Conservation (phyloP, 2,797 vertebrate genomes). For the Fratercula arctica region DNA sequence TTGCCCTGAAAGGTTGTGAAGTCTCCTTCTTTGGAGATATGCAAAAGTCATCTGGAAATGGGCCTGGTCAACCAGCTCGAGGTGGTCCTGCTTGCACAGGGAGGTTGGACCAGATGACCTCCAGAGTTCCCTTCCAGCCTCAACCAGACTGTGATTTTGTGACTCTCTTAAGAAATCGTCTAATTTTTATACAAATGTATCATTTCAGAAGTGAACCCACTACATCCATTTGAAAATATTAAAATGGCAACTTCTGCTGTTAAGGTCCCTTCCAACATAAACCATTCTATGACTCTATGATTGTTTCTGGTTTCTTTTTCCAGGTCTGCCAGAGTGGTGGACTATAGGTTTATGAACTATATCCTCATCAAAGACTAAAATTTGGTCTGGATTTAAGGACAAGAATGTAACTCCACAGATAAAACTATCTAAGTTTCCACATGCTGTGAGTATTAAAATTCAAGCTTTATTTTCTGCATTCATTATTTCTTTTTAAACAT, state of each 20-base stretch:
- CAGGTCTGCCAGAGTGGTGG: background rate
- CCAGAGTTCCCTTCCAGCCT: background rate
- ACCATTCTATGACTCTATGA: background rate
- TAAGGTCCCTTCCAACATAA: background rate
- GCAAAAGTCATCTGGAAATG: background rate
- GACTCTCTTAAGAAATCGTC: background rate
- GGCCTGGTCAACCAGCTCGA: background rate
- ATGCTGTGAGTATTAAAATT: background rate
- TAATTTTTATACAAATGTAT: background rate
- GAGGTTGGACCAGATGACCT: background rate
- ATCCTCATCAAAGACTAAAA: background rate
- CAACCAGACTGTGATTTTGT: background rate
- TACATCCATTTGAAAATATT: background rate
- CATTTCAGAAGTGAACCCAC: background rate
- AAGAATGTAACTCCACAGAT: background rate
- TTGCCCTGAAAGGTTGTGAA: background rate
- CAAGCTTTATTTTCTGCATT: slow-evolving; percentile 23
- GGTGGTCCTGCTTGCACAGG: accelerated
- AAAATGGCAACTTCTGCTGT: background rate
- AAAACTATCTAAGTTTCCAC: background rate
- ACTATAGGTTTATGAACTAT: background rate
- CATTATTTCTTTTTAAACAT: slow-evolving; percentile 51
- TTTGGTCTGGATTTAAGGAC: background rate
- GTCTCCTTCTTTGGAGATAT: background rate
- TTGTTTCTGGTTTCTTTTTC: background rate